A percentile compares a stretch with the other conserved stretches of the same genome.
These are phyloP conservation scores for Daktulosphaira vitifoliae DNA, from an alignment of 1,140 invertebrate genomes.

Conservation along the genomic window DNA sequence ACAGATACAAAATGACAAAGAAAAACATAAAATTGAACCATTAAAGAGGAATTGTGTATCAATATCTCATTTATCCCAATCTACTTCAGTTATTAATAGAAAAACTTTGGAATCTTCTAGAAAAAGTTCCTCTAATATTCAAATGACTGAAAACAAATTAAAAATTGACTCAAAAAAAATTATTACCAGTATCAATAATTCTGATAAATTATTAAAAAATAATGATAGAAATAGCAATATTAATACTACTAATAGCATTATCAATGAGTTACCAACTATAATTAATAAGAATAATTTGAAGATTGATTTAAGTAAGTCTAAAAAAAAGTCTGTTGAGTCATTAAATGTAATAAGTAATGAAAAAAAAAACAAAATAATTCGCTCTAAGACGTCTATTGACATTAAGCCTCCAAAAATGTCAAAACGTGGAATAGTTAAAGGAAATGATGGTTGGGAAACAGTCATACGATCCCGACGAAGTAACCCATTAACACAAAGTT, in stretches of 20 bases:
- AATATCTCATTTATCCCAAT: conserved; percentile 2
- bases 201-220: not conserved
- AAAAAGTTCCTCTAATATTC: not conserved
- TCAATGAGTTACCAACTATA: too few species aligned
- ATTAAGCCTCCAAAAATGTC: conserved; percentile 5
- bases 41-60: not conserved
- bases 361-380: conserved; percentile 23
- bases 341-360: not conserved
- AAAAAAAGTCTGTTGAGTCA: conserved; percentile 10
- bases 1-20: conserved; percentile 8
- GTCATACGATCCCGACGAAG: conserved; percentile 44
- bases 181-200: not conserved
- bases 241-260: not conserved
- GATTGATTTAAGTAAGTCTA: conserved; percentile 1
- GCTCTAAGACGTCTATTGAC: conserved; percentile 34
- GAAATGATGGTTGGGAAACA: conserved; percentile 55
- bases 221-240: not conserved
- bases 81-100: not conserved
- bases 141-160: not conserved
- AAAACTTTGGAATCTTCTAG: not conserved
- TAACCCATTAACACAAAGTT: conserved; percentile 35
- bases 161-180: not conserved
- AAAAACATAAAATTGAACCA: not conserved
- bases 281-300: too few species aligned
- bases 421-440: conserved; percentile 24